Conservation (phyloP, 2,888 invertebrate genomes). For the Eucera pruinosa region DNA sequence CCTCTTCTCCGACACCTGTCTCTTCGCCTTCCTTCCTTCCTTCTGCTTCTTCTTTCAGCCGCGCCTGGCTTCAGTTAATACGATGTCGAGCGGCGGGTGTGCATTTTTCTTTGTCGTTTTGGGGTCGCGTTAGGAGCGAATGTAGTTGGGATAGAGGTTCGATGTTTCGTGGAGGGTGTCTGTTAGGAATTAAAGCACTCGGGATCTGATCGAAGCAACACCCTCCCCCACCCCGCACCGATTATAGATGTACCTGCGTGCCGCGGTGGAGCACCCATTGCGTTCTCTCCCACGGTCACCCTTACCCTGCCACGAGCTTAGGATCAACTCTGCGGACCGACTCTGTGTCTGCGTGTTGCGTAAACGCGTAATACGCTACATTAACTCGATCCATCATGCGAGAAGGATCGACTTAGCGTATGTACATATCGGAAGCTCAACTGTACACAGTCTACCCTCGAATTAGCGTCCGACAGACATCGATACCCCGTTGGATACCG, state of each 20-base stretch:
- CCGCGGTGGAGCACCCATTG: slow-evolving; percentile 63
- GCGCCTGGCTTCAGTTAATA: not conserved
- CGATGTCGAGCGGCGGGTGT: not conserved
- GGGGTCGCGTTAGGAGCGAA: not conserved
- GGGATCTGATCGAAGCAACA: slow-evolving; percentile 30
- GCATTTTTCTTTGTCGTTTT: not conserved
- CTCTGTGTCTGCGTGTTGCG: slow-evolving; percentile 70
- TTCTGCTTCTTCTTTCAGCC: not conserved
- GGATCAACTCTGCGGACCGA: slow-evolving; percentile 76
- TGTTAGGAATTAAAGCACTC: slow-evolving; percentile 38
- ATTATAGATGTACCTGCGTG: slow-evolving; percentile 54
- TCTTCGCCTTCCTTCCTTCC: not conserved
- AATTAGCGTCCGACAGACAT: slow-evolving; percentile 62
- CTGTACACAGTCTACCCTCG: slow-evolving; percentile 50
- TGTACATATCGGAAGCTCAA: slow-evolving; percentile 56
- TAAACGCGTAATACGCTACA: slow-evolving; percentile 78
- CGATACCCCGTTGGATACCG: slow-evolving; percentile 43
- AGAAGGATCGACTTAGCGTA: slow-evolving; percentile 71
- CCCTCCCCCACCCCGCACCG: slow-evolving; percentile 45
- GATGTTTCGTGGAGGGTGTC: not conserved
- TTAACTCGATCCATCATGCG: slow-evolving; percentile 79
- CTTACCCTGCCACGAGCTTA: slow-evolving; percentile 70
- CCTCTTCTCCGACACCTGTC: slow-evolving; percentile 11
- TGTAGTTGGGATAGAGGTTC: not conserved
- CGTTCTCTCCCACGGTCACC: slow-evolving; percentile 77